Evolutionary conservation across 2,113 vertebrate genomes (phyloP).

Genomic region (Argyrosomus japonicus): DNA sequence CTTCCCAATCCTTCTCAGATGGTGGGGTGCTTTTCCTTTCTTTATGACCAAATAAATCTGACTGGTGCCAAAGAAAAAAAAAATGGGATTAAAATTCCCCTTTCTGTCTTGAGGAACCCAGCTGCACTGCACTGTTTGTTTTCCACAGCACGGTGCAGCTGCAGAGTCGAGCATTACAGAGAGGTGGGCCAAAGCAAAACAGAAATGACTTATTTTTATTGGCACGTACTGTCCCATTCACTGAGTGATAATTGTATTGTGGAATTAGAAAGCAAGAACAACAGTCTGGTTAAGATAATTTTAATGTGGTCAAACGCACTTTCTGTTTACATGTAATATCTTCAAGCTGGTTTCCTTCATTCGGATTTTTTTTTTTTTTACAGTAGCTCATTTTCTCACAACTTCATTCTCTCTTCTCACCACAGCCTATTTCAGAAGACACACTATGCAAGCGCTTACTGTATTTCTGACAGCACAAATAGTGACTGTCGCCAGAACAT

Average conservation of each 20-base stretch:
- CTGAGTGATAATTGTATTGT: slow-evolving; percentile 75
- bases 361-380: slow-evolving; percentile 8
- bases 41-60: slow-evolving; percentile 87
- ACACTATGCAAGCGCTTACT: not conserved
- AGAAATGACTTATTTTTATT: slow-evolving; percentile 81
- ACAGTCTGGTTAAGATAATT: slow-evolving; percentile 63
- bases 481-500: slow-evolving; percentile 11
- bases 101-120: slow-evolving; percentile 85
- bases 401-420: slow-evolving; percentile 17
- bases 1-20: slow-evolving; percentile 74
- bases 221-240: slow-evolving; percentile 70
- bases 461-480: slow-evolving; percentile 39
- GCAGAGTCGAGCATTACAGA: slow-evolving; percentile 71
- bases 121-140: slow-evolving; percentile 85
- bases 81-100: slow-evolving; percentile 87
- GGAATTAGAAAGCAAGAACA: slow-evolving; percentile 64
- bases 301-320: slow-evolving; percentile 39
- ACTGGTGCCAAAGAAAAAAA: slow-evolving; percentile 80
- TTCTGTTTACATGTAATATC: slow-evolving; percentile 27
- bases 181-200: slow-evolving; percentile 76
- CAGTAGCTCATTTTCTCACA: slow-evolving; percentile 50
- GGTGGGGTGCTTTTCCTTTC: slow-evolving; percentile 77
- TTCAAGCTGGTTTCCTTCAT: slow-evolving; percentile 29
- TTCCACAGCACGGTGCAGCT: slow-evolving; percentile 82
- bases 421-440: slow-evolving; percentile 37